A percentile compares a stretch with the other conserved stretches of the same genome.
Evolutionary conservation across 2,113 vertebrate species (phyloP).

Genomic region (Peromyscus maniculatus): DNA sequence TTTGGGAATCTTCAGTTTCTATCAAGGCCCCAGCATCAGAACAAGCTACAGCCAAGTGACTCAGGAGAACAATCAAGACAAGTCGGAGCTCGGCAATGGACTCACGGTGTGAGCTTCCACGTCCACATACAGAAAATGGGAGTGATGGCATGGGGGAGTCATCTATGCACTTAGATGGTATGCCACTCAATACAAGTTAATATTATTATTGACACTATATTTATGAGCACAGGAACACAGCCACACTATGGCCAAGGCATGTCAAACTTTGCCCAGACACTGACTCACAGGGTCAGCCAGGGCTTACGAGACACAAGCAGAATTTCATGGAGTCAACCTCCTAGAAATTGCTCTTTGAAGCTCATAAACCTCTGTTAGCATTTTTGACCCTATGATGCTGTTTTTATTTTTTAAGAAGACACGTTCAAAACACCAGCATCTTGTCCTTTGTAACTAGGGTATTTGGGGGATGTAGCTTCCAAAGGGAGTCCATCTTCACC

Average conservation of each 20-base stretch:
- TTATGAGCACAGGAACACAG: background rate
- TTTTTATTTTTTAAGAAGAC: background rate
- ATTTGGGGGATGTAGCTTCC: background rate
- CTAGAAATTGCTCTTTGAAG: constrained; percentile 46
- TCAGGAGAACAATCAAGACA: background rate
- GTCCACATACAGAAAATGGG: background rate
- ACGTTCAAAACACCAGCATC: background rate
- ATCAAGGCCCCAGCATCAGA: background rate
- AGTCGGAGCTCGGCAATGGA: background rate
- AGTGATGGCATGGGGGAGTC: background rate
- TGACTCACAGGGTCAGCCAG: background rate
- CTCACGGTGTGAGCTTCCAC: background rate
- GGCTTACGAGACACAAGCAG: background rate
- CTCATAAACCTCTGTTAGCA: background rate
- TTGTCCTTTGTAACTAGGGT: background rate
- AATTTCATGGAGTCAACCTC: constrained; percentile 48
- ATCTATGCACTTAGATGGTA: background rate
- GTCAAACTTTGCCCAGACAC: background rate
- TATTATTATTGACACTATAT: background rate
- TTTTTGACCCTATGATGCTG: constrained; percentile 27
- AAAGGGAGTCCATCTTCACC: background rate
- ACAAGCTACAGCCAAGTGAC: background rate
- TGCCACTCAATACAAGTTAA: background rate
- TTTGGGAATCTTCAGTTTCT: background rate
- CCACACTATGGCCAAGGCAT: background rate